Evolutionary conservation across 2,888 invertebrate species (phyloP), one percentile per base, ranked within the genome.

Genomic region (Dione juno): DNA sequence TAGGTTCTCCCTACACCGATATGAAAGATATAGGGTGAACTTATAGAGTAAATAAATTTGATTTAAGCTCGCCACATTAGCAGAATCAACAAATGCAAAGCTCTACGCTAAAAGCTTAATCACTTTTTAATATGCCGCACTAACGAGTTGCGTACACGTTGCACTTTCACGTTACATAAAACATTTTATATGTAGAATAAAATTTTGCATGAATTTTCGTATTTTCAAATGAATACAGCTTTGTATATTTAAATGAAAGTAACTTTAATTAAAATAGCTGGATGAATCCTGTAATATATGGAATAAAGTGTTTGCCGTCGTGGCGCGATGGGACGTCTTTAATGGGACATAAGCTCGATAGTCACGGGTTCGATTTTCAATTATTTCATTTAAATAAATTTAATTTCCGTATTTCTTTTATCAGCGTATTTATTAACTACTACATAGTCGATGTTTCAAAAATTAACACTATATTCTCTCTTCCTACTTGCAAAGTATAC

Each of bases 41-140:
- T n/a, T n/a, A n/a, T n/a, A n/a, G n/a, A n/a, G n/a, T n/a, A n/a
- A n/a, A n/a, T 40, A 40, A 2, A 58, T 37, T 37, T 14, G 21
- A 19, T 9, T 28, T 43, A 3, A n/a, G 45, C 13, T 7, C 16
- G 37, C 37, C 43, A 48, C 66, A 48, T 66, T 57, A 66, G 45
- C 37, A 35, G 35, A 54, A 45, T 45, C 35, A 57, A 66, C 58
- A 19, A 59, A 65, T 40, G 48, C 14, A 59, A 59, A n/a, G 16
- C 58, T 41, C 11, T 11, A 58, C 21, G 41, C 37, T 40, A 58
- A 52, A 58, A 70, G 53, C 66, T 70, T 66, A 66, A 70, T 70
- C 52, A 58, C 65, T 70, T 53, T 66, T 66, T 70, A 70, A 70
- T 66, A 70, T 52, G 66, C 19, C 43, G 67, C 48, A 48, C 59